Base-by-base conservation (phyloP, 1,140 invertebrate genomes). In the Drepana arcuata region DNA sequence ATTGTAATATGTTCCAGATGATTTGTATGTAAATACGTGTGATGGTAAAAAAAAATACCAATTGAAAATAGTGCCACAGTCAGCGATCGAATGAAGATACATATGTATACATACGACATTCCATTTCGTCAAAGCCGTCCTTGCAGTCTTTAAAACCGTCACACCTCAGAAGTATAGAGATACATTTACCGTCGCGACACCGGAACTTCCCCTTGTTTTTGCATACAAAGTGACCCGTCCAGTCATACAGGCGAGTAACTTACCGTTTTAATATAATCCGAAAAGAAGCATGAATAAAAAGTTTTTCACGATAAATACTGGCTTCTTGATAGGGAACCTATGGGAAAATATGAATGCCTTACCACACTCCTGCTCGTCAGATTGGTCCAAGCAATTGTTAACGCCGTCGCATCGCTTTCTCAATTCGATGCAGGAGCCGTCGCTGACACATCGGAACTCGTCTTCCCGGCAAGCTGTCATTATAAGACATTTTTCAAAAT, bases 331-430 rank as follows among this genome's bases (percentile, higher is more conserved):
- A 5, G 9, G 18, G 9, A 5, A 9, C 18, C 9, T 21, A 21
- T 9, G 18, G 4, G 4, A 21, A 5, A 9, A 9, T 21, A 4
- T 5, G 18, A 21, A 5, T 21, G 18, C n/a, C 30, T 16, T 12
- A 13, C 16, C 47, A 67, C 90, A 91, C 46, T 84, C 52, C 41
- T 65, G 41, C 83, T 95, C 93, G 63, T 95, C 93, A 41, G 90
- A 90, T 53, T 85, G 80, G 69, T 92, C 90, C 14, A 85, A 82
- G 81, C 93, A 94, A 62, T 95, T 86, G 48, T 83, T 79, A 59
- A 86, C 79, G 39, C 88, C 88, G 63, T 95, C 91, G 78, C 94
- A 95, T 13, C 85, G 80, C 71, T 89, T 89, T 10, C 85, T 77
- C 16, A 68, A 50, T 25, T 88, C 86, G 41, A 95, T 91, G 83